phyloP scores from a whole-genome alignment of 2,113 vertebrate genomes.

The Cebus imitator region DNA sequence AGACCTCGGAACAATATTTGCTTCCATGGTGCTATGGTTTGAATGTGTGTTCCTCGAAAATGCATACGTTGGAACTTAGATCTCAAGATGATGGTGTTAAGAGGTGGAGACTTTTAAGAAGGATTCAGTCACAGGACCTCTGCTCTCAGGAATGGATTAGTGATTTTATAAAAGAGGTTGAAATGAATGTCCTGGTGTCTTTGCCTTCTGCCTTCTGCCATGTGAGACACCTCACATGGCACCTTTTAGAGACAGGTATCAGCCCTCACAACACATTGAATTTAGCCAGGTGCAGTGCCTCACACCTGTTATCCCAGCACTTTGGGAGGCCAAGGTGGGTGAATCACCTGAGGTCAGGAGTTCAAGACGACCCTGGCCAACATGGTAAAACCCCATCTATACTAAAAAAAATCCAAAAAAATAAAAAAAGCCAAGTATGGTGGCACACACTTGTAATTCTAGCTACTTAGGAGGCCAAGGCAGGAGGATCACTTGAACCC shows the following conservation, averaged over 20 bases:
- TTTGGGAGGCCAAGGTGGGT: no score
- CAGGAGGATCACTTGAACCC: no score
- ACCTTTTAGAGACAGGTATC: background rate
- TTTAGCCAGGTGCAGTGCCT: no score
- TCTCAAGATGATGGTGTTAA: background rate
- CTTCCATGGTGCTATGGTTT: background rate
- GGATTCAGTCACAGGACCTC: background rate
- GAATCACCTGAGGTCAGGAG: no score
- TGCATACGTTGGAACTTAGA: background rate
- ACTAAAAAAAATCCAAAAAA: no score
- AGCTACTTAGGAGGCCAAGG: no score
- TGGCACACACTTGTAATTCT: no score
- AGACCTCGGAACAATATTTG: background rate
- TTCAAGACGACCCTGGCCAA: no score
- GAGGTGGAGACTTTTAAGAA: background rate
- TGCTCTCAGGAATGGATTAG: background rate
- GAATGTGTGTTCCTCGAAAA: background rate
- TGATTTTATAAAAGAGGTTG: background rate
- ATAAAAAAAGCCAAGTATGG: no score
- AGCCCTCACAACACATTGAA: background rate
- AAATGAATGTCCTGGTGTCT: background rate
- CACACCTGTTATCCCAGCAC: no score
- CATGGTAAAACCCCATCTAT: no score
- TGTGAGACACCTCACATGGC: background rate
- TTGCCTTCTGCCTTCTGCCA: background rate